These are phyloP conservation scores for Conomelus anceps DNA, from an alignment of 2,888 invertebrate species.

Conservation along the genomic window DNA sequence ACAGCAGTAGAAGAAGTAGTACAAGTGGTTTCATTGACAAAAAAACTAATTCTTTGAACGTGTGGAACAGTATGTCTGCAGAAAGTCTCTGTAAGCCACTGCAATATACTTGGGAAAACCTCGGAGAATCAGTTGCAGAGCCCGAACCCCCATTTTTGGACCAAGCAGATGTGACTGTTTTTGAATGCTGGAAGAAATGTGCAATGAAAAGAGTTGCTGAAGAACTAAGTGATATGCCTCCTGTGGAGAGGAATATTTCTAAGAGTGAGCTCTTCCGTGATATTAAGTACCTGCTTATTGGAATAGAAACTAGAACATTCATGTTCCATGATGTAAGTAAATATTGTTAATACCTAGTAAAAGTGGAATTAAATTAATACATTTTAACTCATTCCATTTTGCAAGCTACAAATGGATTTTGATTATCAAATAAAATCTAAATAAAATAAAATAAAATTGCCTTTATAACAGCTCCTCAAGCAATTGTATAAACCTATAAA, in stretches of 20 bases:
- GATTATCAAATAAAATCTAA: too few species aligned
- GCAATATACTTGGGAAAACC: slow-evolving; percentile 16
- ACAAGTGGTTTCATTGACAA: slow-evolving; percentile 1
- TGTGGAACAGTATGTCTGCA: not conserved
- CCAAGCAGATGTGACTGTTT: not conserved
- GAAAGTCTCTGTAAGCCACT: not conserved
- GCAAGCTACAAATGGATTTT: too few species aligned
- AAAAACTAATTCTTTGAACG: not conserved
- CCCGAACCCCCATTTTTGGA: slow-evolving; percentile 9
- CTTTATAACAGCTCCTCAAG: too few species aligned
- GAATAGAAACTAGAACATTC: slow-evolving; percentile 13
- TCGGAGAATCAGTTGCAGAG: not conserved
- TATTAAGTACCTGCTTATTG: slow-evolving; percentile 15
- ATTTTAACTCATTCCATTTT: too few species aligned
- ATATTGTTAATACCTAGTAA: too few species aligned
- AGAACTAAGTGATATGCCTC: not conserved
- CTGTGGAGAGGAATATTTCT: not conserved
- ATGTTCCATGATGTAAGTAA: slow-evolving; percentile 4
- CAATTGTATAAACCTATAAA: too few species aligned
- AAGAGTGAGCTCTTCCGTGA: slow-evolving; percentile 3
- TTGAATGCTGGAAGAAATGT: slow-evolving; percentile 5
- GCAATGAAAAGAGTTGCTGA: not conserved
- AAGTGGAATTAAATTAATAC: too few species aligned
- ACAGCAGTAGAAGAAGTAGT: not conserved
- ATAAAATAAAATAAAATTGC: too few species aligned